Evolutionary conservation across 2,113 vertebrate species (phyloP).

Genomic region (Ctenodactylus gundi): DNA sequence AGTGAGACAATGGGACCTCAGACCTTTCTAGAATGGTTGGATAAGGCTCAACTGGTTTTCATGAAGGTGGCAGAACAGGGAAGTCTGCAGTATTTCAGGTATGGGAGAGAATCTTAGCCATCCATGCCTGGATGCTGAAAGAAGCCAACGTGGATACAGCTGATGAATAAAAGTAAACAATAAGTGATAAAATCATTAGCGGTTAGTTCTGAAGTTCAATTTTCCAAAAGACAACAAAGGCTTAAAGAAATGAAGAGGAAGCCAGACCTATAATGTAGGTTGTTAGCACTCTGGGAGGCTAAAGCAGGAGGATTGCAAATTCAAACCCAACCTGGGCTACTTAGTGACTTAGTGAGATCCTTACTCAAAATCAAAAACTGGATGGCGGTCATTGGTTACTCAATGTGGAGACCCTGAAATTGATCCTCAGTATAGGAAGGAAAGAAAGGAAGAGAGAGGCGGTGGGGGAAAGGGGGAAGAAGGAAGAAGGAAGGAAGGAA

Average conservation of each 20-base stretch:
- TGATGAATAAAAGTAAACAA: background rate
- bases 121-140: background rate
- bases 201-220: background rate
- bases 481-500: background rate
- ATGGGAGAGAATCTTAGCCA: background rate
- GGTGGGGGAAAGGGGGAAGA: background rate
- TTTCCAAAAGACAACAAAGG: background rate
- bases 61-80: too few relatives aligned
- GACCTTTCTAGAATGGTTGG: background rate
- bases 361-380: background rate
- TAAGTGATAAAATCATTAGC: background rate
- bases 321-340: background rate
- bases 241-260: background rate
- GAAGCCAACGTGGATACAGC: background rate
- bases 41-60: background rate
- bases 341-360: background rate
- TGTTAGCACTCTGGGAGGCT: background rate
- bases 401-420: too few relatives aligned
- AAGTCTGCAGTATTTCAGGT: background rate
- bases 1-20: background rate
- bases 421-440: too few relatives aligned
- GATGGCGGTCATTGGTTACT: too few relatives aligned
- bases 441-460: background rate
- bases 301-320: background rate
- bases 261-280: too few relatives aligned